A percentile compares a stretch with the other conserved stretches of the same genome.
Conservation (phyloP, 2,113 vertebrate genomes). For the Cariama cristata region DNA sequence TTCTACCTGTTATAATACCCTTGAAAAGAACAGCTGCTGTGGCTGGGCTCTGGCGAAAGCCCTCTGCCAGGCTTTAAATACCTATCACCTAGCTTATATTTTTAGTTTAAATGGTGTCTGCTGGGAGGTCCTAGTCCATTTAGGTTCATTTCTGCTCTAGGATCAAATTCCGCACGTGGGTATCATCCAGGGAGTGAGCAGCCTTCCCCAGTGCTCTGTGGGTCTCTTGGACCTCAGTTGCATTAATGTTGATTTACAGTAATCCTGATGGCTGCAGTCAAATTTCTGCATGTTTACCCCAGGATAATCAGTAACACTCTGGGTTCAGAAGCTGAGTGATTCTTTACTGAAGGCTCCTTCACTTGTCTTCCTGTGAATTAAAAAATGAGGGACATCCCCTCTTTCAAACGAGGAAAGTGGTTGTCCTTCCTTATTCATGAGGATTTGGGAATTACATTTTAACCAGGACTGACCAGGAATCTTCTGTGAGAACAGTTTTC, state of each 20-base stretch:
- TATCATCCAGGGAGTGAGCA: neutral
- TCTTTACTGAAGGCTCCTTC: neutral
- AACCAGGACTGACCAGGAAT: neutral
- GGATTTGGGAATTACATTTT: neutral
- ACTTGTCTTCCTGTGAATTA: neutral
- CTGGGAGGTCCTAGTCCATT: neutral
- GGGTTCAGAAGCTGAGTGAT: neutral
- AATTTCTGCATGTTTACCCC: neutral
- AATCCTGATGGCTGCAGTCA: neutral
- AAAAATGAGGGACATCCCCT: neutral
- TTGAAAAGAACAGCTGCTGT: neutral
- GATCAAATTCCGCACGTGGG: accelerated
- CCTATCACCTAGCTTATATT: neutral
- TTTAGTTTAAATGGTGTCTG: neutral
- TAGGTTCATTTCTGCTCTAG: neutral
- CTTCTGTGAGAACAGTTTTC: neutral
- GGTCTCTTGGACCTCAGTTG: neutral
- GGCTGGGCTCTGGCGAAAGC: neutral
- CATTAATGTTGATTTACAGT: neutral
- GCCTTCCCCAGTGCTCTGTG: neutral
- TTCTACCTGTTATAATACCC: neutral
- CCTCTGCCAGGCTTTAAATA: neutral
- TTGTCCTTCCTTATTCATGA: neutral
- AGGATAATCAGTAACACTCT: neutral
- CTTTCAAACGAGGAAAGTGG: neutral